These are phyloP conservation scores for Ailuropoda melanoleuca DNA, from an alignment of 2,113 vertebrate species.

Conservation along the genomic window DNA sequence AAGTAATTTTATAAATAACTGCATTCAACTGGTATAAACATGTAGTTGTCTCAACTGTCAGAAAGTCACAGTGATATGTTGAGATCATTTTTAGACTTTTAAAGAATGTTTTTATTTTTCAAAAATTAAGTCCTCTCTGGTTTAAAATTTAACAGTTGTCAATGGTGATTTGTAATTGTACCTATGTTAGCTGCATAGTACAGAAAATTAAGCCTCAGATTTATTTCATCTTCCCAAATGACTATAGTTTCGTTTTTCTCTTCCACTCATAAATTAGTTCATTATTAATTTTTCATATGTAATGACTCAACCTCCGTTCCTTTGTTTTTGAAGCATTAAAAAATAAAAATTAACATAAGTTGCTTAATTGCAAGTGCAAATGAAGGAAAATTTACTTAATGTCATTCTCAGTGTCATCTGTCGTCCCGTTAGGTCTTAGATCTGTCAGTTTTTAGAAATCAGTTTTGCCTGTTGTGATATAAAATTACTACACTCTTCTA, in stretches of 20 bases:
- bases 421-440: not conserved
- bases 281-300: not conserved
- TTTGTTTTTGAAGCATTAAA: constrained; percentile 25
- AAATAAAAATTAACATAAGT: constrained; percentile 19
- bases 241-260: not conserved
- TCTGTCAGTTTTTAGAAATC: not conserved
- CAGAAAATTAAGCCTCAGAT: not conserved
- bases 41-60: not conserved
- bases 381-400: not conserved
- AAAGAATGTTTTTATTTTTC: constrained; percentile 33
- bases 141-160: constrained; percentile 34
- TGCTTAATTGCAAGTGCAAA: not conserved
- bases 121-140: not conserved
- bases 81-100: constrained; percentile 36
- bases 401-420: not conserved
- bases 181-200: not conserved
- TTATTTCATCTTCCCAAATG: constrained; percentile 10
- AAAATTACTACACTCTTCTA: not conserved
- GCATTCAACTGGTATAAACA: not conserved
- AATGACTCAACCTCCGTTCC: not conserved
- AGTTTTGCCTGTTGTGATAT: not conserved
- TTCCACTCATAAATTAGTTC: not conserved
- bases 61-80: not conserved
- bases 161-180: not conserved
- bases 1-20: constrained; percentile 11